Conservation (phyloP, 2,797 vertebrate species). For the Trachurus trachurus region DNA sequence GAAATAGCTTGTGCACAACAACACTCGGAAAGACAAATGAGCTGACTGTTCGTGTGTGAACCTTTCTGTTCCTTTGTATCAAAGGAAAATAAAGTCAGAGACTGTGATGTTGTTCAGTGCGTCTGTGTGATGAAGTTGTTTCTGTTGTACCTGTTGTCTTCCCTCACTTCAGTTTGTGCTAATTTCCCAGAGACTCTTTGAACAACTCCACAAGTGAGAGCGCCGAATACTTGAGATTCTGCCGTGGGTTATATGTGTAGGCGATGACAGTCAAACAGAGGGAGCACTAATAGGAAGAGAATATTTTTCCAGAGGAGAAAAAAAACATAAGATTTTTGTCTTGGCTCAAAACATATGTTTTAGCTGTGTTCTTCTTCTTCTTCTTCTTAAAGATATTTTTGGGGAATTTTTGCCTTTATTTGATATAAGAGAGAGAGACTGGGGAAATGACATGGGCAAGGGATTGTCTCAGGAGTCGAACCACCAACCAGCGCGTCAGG, state of each 20-base stretch:
- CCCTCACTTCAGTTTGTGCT: constrained; percentile 3
- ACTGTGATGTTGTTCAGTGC: not conserved
- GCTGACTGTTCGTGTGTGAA: constrained; percentile 25
- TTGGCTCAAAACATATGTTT: constrained; percentile 44
- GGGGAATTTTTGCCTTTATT: too few species aligned
- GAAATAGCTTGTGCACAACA: constrained; percentile 34
- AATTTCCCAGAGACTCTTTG: constrained; percentile 10
- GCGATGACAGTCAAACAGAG: constrained; percentile 37
- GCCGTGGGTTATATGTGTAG: constrained; percentile 48
- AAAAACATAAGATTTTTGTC: constrained; percentile 19
- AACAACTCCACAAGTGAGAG: not conserved
- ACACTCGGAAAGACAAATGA: constrained; percentile 15
- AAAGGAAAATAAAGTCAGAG: constrained; percentile 21
- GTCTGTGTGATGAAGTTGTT: constrained; percentile 5
- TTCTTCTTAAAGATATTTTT: too few species aligned
- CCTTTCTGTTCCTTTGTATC: constrained; percentile 1
- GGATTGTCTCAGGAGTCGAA: too few species aligned
- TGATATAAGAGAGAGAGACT: too few species aligned
- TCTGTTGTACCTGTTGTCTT: not conserved
- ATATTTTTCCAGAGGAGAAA: constrained; percentile 18
- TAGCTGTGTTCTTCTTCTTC: constrained; percentile 1
- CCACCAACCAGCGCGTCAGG: too few species aligned
- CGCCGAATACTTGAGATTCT: constrained; percentile 30
- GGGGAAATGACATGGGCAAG: too few species aligned
- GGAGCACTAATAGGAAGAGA: constrained; percentile 27